phyloP scores from a whole-genome alignment of 2,888 invertebrate genomes.

The Caenorhabditis zanzibari region DNA sequence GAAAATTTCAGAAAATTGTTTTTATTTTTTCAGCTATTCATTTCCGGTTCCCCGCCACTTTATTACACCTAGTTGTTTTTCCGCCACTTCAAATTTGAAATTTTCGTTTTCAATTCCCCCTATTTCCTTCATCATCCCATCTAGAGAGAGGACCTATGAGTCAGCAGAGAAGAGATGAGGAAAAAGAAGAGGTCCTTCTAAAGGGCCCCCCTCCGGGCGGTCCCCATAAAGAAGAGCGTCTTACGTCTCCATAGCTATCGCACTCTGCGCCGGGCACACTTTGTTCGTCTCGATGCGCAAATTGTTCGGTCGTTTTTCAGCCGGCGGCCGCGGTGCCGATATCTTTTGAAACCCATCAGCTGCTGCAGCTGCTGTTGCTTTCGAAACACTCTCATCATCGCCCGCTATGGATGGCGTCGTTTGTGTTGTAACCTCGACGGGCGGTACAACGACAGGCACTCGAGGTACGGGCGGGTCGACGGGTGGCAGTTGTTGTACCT shows the following conservation, averaged over 20 bases:
- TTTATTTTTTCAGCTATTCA: too few relatives aligned
- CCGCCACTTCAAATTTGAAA: too few relatives aligned
- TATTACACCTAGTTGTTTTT: too few relatives aligned
- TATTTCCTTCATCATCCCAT: not conserved
- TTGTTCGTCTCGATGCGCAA: conserved; percentile 49
- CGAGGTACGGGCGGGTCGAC: conserved; percentile 16
- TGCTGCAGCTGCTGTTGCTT: too few relatives aligned
- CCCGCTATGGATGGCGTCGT: not conserved
- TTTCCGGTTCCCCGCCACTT: too few relatives aligned
- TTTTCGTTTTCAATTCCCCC: not conserved
- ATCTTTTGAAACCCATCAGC: conserved; percentile 32
- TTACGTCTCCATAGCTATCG: conserved; percentile 64
- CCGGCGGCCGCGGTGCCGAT: conserved; percentile 15
- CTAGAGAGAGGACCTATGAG: not conserved
- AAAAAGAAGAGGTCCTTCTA: not conserved
- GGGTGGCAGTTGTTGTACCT: conserved; percentile 35
- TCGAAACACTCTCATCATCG: not conserved
- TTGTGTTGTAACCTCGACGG: conserved; percentile 24
- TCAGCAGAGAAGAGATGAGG: not conserved
- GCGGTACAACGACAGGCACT: conserved; percentile 23
- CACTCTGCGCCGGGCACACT: conserved; percentile 58
- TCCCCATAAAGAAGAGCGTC: not conserved
- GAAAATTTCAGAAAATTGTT: too few relatives aligned
- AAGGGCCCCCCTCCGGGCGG: not conserved
- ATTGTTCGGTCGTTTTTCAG: conserved; percentile 23